Percentiles rank a stretch among this genome's conserved stretches.
Conservation (phyloP, 2,797 vertebrate genomes). For the Urosaurus nigricauda region DNA sequence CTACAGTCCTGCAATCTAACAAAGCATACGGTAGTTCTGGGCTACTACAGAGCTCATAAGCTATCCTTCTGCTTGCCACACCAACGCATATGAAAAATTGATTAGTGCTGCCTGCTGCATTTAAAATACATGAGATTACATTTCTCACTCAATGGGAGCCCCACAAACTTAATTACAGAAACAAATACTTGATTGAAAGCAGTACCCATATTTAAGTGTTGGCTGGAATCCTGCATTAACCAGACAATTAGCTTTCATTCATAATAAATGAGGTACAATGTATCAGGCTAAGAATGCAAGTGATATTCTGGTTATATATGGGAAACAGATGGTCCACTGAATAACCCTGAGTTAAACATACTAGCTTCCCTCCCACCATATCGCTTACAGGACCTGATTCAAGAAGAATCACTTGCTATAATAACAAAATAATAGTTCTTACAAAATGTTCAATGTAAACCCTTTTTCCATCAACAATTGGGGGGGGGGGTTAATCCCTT, state of each 20-base stretch:
- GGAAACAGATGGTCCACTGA: slow-evolving; percentile 26
- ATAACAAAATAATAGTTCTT: background rate
- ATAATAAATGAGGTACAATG: slow-evolving; percentile 43
- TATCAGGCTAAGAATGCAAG: slow-evolving; percentile 18
- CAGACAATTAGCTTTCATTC: slow-evolving; percentile 43
- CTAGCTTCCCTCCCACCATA: background rate
- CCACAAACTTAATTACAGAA: slow-evolving; percentile 40
- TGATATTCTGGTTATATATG: slow-evolving; percentile 27
- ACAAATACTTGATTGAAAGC: slow-evolving; percentile 35
- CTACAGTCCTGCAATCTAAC: background rate
- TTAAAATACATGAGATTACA: slow-evolving; percentile 45
- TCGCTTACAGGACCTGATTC: background rate
- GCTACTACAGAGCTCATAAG: background rate
- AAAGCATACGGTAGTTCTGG: background rate
- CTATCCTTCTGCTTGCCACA: background rate
- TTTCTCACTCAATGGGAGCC: slow-evolving; percentile 26
- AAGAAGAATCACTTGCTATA: background rate
- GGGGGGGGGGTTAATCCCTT: background rate
- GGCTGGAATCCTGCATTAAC: slow-evolving; percentile 39
- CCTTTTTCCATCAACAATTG: background rate
- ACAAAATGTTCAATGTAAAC: background rate
- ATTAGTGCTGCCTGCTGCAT: slow-evolving; percentile 22
- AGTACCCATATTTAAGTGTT: slow-evolving; percentile 19
- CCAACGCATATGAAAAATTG: slow-evolving; percentile 28
- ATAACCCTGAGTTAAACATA: background rate